A percentile compares a stretch with the other conserved stretches of the same genome.
phyloP scores from a whole-genome alignment of 2,888 invertebrate species.

The Lymantria dispar region DNA sequence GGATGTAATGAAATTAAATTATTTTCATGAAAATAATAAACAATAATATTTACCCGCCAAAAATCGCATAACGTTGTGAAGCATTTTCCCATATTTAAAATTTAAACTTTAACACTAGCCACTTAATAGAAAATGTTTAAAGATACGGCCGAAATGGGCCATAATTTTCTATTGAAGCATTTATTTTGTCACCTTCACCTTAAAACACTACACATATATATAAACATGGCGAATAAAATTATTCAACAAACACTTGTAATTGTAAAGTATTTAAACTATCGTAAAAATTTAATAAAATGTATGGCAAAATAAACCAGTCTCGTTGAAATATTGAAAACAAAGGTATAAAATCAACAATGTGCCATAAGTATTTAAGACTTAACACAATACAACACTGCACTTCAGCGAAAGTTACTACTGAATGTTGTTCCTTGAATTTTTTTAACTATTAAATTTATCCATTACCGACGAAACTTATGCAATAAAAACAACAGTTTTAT shows the following conservation, averaged over 20 bases:
- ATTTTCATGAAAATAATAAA: background rate
- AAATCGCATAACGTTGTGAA: slow-evolving; percentile 15
- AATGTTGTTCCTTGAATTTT: background rate
- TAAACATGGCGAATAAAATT: background rate
- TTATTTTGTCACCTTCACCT: background rate
- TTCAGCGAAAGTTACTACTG: background rate
- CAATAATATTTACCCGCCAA: slow-evolving; percentile 19
- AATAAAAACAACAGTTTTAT: background rate
- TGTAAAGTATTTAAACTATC: background rate
- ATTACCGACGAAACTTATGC: background rate
- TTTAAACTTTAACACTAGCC: background rate
- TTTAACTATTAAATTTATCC: background rate
- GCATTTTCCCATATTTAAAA: slow-evolving; percentile 15
- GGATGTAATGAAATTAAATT: background rate
- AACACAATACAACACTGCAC: background rate
- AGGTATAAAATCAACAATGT: background rate
- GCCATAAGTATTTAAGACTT: background rate
- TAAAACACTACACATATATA: background rate
- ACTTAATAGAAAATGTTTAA: background rate
- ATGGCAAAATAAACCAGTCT: background rate
- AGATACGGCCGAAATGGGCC: background rate
- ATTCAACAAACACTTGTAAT: background rate
- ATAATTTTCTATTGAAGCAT: background rate
- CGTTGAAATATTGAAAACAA: background rate
- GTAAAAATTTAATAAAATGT: background rate